Evolutionary conservation across 2,888 invertebrate species (phyloP), one percentile per base, ranked within the genome.

Genomic region (Esperia sulphurella): DNA sequence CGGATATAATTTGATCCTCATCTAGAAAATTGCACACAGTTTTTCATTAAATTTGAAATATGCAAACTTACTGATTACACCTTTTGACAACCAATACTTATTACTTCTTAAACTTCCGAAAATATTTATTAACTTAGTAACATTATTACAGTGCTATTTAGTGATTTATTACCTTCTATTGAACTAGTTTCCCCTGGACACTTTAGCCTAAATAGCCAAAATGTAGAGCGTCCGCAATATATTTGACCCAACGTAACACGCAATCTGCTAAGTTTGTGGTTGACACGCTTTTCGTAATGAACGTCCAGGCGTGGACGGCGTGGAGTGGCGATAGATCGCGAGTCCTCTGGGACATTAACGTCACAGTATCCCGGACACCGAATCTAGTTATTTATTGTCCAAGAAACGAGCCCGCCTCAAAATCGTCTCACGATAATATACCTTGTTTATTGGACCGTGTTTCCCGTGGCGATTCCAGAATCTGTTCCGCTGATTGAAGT

Each of bases 201-300:
- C 9, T 31, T 7, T 43, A 33, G 14, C 43, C 33, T 14, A 14
- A 14, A 43, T 14, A 43, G 8, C 6, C 9, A 10, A 31, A 40
- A 42, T 30, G 30, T 30, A 12, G 42, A 42, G 31, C 30, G 30
- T 9, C n/a, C 30, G 33, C 13, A 31, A 43, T 43, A 31, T 8
- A n/a, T 10, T 12, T 33, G 33, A 43, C 43, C 43, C 4, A 40
- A 33, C n/a, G 43, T 33, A 33, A 43, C 45, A 45, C 45, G 45
- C 45, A 45, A 45, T 45, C 30, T 45, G 9, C 30, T 13, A n/a
- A 39, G 39, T 45, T 28, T 4, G 13, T n/a, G 45, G 38, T 45
- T 45, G 45, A 45, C 45, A 45, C 45, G 45, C 28, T 45, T 45
- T n/a, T 14, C 30, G 40, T 45, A 40, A 45, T 40, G 33, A 45